phyloP scores from a whole-genome alignment of 2,888 invertebrate genomes.

The Erebia palarica region DNA sequence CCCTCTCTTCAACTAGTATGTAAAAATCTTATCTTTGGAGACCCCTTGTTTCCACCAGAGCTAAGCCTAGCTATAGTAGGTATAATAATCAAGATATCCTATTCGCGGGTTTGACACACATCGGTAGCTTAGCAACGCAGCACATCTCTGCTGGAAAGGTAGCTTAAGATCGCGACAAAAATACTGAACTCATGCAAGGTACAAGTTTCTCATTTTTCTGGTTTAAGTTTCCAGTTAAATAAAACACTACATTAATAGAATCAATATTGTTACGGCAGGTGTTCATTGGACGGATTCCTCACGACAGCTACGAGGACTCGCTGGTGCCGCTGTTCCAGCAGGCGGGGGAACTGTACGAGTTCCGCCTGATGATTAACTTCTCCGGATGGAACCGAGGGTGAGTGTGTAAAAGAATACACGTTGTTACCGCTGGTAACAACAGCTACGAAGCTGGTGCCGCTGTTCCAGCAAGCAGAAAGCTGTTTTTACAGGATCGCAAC shows the following conservation, averaged over 20 bases:
- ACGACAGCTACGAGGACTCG: slow-evolving; percentile 85
- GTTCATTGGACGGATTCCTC: slow-evolving; percentile 86
- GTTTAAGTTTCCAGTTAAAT: neutral
- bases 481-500: slow-evolving; percentile 16
- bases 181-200: too few species aligned
- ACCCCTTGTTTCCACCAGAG: too few species aligned
- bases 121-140: too few species aligned
- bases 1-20: too few species aligned
- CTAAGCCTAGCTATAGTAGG: too few species aligned
- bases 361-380: slow-evolving; percentile 90
- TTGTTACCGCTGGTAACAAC: neutral
- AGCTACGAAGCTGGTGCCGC: too few species aligned
- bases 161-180: too few species aligned
- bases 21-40: too few species aligned
- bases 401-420: slow-evolving; percentile 48
- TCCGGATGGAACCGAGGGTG: slow-evolving; percentile 88
- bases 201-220: too few species aligned
- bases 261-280: slow-evolving; percentile 53
- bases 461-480: neutral
- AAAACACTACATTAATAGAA: neutral
- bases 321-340: slow-evolving; percentile 82
- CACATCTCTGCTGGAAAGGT: too few species aligned
- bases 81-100: too few species aligned
- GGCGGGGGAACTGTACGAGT: slow-evolving; percentile 86
- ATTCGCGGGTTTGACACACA: too few species aligned